Conservation (phyloP, 2,113 vertebrate genomes). For the Castor canadensis region DNA sequence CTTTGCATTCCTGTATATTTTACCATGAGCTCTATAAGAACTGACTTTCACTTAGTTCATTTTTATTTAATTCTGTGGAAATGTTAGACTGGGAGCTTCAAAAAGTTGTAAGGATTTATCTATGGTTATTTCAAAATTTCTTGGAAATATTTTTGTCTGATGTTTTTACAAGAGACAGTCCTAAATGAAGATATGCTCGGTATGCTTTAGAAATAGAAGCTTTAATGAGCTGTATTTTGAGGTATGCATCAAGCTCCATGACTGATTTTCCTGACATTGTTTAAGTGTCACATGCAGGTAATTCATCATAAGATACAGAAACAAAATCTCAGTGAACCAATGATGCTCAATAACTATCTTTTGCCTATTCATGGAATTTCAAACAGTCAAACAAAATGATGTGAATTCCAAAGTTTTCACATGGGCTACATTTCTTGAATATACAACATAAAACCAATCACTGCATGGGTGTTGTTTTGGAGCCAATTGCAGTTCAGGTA, state of each 20-base stretch:
- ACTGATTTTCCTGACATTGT: background rate
- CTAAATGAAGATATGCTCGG: background rate
- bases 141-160: slow-evolving; percentile 23
- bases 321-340: background rate
- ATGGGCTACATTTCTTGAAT: background rate
- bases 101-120: background rate
- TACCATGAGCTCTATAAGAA: background rate
- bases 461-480: background rate
- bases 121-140: too few species aligned
- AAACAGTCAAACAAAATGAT: slow-evolving; percentile 29
- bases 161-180: background rate
- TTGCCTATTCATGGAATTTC: slow-evolving; percentile 20
- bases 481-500: background rate
- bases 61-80: slow-evolving; percentile 18
- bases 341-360: background rate
- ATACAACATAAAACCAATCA: background rate
- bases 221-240: background rate
- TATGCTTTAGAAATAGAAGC: slow-evolving; percentile 5
- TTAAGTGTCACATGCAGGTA: background rate
- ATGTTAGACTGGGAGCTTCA: background rate
- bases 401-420: background rate
- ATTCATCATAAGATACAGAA: background rate
- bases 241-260: background rate
- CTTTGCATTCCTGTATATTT: slow-evolving; percentile 5
- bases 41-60: background rate